Evolutionary conservation across 2,797 vertebrate genomes (phyloP), one percentile per base, ranked within the genome.

Genomic region (Masticophis lateralis): DNA sequence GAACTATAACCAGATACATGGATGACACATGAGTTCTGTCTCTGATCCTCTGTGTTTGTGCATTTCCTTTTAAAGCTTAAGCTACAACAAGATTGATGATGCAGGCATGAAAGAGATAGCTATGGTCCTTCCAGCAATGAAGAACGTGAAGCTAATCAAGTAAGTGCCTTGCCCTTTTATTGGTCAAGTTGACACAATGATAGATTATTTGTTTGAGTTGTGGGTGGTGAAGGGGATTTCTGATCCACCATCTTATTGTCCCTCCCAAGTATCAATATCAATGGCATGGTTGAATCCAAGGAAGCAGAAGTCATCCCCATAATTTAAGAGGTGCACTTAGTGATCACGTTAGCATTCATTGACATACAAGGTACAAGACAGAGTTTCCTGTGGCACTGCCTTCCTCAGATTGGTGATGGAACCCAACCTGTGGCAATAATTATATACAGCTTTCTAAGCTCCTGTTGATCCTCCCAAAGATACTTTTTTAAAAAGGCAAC

Each of bases 61-160:
- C 20, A 7, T 90, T 79, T 94, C 32, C 37, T 74, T 91, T 95
- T 95, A 53, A 97, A 99, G 99, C 95, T 96, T 99, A 96, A 98
- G 97, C 28, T 95, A 97, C 95, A 98, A 98, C 96, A 95, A 96
- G 94, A 98, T 98, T 79, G 96, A 97, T 93, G 97, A 98, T 14
- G 8, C 18, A 25, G 98, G 98, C 28, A 93, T 97, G 91, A 95
- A 96, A 90, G 95, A 96, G 94, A 96, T 99, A 74, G 97, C 96
- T 27, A 95, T 94, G 93, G 53, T 97, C 86, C 95, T 99, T 89
- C 96, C 96, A 0, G 57, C 59, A 43, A 98, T 98, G 98, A 97
- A 95, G 2, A 94, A 97, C 63, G 97, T 99, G 92, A 98, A 96
- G 95, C 98, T 95, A 90, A 96, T 99, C 25, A 96, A 98, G 99